phyloP scores from a whole-genome alignment of 2,113 vertebrate species.

The Alouatta palliata region DNA sequence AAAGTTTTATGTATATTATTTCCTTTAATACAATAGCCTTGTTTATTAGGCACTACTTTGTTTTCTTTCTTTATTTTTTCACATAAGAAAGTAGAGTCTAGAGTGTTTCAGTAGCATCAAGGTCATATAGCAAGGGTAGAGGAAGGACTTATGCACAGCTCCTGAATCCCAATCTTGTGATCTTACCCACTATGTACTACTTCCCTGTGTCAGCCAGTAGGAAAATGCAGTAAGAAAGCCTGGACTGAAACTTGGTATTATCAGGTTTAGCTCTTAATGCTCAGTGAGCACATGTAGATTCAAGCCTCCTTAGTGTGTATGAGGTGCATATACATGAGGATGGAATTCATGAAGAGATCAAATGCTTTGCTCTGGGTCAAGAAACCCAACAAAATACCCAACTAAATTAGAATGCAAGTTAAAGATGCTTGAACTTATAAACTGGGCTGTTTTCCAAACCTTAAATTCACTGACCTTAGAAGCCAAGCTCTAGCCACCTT shows the following conservation, averaged over 20 bases:
- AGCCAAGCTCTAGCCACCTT: neutral
- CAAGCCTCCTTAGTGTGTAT: too few relatives aligned
- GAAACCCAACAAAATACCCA: neutral
- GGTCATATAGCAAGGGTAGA: neutral
- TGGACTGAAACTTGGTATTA: fast-evolving
- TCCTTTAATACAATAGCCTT: neutral
- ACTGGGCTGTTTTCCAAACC: neutral
- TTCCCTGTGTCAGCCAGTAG: neutral
- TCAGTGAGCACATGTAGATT: neutral
- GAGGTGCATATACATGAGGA: fast-evolving
- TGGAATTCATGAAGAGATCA: neutral
- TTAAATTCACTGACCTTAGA: neutral
- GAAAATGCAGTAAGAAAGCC: neutral
- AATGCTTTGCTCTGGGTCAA: neutral
- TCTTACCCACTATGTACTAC: neutral
- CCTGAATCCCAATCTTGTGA: neutral
- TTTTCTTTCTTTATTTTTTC: neutral
- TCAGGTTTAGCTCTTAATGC: neutral
- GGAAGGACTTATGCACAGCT: neutral
- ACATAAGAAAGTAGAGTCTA: neutral
- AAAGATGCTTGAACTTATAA: neutral
- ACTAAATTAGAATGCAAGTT: neutral
- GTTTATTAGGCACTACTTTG: neutral
- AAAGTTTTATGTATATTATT: neutral
- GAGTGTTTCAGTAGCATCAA: neutral